Evolutionary conservation across 2,888 invertebrate genomes (phyloP), one percentile per base, ranked within the genome.

Genomic region (Dicranocentrus wangi): DNA sequence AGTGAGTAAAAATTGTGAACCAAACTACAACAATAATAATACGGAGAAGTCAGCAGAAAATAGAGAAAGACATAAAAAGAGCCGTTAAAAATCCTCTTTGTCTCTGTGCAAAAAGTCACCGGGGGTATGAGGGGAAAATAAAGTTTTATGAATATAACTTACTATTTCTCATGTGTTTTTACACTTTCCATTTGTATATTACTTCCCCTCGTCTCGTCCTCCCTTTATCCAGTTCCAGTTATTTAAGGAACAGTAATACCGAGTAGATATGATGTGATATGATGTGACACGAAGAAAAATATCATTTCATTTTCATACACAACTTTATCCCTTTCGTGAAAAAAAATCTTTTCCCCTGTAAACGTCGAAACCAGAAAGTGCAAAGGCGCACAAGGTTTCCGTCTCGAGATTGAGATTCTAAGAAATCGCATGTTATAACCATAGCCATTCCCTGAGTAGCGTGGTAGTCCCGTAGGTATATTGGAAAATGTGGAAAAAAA

Each of bases 11-110:
- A 55, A 55, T 55, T 55, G 55, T 21, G 55, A 13, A 47, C 7
- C 5, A 55, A 55, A 2, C 5, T 2, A 55, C 19, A 23, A 55
- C 19, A 23, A 21, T 21, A 55, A 55, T 55, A 55, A 55, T 21
- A 55, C 10, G 19, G 7, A 19, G 10, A 55, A 55, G 23, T 21
- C 19, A 55, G 55, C 23, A 47, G 55, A 55, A 55, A 55, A 55
- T 5, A 23, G 23, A 23, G 19, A 13, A 55, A 55, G 21, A 55
- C 55, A 55, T 55, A 60, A 60, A 60, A 60, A 27, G 28, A 27
- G 60, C 32, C 60, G 28, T 60, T 60, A 51, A 51, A 60, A 60
- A 60, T 60, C 17, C 60, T 27, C 60, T 28, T 55, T 21, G 55
- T 21, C 47, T 47, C 47, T 47, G 47, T 47, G 47, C n/a, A 51